Evolutionary conservation across 2,888 invertebrate species (phyloP), one percentile per base, ranked within the genome.

Genomic region (Orthosia cruda): DNA sequence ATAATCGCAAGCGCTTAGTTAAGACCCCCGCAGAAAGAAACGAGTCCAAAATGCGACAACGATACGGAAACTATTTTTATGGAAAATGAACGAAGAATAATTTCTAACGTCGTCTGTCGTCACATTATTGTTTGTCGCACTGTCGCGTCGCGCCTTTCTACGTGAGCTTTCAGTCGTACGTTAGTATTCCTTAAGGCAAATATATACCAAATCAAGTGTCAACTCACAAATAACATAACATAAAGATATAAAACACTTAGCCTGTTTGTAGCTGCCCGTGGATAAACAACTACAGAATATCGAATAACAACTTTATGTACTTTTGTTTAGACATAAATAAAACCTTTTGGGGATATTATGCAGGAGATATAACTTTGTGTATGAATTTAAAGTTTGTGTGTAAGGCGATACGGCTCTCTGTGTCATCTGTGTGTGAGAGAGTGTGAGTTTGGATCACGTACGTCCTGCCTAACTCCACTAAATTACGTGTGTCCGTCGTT

Each of bases 301-400:
- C 75, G 57, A 70, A 83, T 79, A 76, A 79, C 80, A 74, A 77
- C 73, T 74, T 79, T 71, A 67, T 81, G 61, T 69, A 59, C 58
- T 74, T 69, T 72, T 63, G 58, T 83, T 86, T 69, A 59, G 32
- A 70, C 58, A 73, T 74, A 83, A 83, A 86, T 74, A 83, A 71
- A 86, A 77, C 68, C 74, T 83, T 83, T 72, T 70, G 50, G 23
- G 23, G 49, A 71, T 79, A 64, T 62, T 74, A 71, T 73, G 63
- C 74, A 73, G 66, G 70, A 74, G 59, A 80, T 65, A 71, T 62
- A 61, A 71, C 55, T 68, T 57, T 72, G 63, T 65, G 18, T 61
- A 71, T 65, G 47, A 65, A 68, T 73, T 75, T 72, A 74, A 71
- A 5, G 52, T 80, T 58, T 75, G 32, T 63, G 52, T 61, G 20